Conservation (phyloP, 2,113 vertebrate genomes). For the Odocoileus virginianus region DNA sequence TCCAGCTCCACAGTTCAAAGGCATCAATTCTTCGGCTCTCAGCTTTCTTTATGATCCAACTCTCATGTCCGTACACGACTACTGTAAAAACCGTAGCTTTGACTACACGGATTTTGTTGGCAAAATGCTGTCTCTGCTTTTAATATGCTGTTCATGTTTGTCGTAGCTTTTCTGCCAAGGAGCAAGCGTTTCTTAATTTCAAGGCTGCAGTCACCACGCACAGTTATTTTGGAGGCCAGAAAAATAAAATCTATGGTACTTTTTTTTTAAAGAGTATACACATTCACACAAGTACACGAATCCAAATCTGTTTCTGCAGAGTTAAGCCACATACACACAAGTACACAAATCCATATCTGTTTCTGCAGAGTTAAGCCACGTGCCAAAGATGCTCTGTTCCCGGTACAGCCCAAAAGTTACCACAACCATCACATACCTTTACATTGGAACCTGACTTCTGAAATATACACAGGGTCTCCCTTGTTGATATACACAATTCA, state of each 20-base stretch:
- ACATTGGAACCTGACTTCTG: not conserved
- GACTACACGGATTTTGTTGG: not conserved
- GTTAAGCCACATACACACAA: constrained; percentile 2
- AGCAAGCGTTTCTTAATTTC: not conserved
- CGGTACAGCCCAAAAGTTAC: constrained; percentile 61
- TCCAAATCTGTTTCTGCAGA: constrained; percentile 29
- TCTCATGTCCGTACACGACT: not conserved
- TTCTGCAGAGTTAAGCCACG: constrained; percentile 61
- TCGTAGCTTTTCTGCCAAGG: not conserved
- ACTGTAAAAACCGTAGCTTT: not conserved
- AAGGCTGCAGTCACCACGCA: not conserved
- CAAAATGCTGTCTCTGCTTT: not conserved
- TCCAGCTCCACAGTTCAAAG: not conserved
- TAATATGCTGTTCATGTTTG: not conserved
- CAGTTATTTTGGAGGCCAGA: not conserved
- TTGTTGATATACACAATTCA: not conserved
- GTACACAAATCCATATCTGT: not conserved
- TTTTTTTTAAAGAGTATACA: not conserved
- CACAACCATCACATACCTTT: not conserved
- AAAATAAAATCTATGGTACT: not conserved
- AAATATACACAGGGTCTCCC: not conserved
- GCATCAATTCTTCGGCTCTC: not conserved
- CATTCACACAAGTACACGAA: not conserved
- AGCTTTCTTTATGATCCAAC: not conserved
- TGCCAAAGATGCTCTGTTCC: constrained; percentile 50